Conservation (phyloP, 2,113 vertebrate genomes). For the Dermatemys mawii region DNA sequence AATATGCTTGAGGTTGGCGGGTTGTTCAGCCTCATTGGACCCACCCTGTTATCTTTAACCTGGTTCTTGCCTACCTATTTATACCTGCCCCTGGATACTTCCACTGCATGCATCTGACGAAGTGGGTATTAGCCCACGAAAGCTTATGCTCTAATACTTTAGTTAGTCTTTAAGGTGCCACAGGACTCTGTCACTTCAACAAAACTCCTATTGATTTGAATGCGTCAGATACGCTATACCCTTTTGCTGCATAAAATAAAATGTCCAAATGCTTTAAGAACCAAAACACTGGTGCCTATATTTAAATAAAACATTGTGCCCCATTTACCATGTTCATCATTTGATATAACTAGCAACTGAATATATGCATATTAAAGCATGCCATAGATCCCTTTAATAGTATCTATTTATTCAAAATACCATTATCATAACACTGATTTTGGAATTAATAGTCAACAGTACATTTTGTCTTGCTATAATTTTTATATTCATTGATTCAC, state of each 20-base stretch:
- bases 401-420: neutral
- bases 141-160: no score
- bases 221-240: neutral
- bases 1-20: no score
- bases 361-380: neutral
- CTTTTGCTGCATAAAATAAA: neutral
- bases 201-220: neutral
- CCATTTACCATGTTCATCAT: neutral
- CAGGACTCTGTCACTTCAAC: no score
- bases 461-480: neutral
- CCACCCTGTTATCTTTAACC: no score
- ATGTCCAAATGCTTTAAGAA: neutral
- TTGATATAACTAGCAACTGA: neutral
- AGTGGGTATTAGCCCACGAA: no score
- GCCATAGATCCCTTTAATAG: neutral
- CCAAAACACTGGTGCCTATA: neutral
- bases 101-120: no score
- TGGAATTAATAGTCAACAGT: neutral
- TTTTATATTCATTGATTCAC: neutral
- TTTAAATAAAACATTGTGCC: rapidly evolving
- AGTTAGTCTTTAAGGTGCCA: no score
- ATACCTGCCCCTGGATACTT: no score
- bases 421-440: neutral
- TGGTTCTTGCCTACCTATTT: no score
- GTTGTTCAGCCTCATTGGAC: no score